Base-by-base conservation (phyloP, 1,140 invertebrate species). In the Papilio glaucus region DNA sequence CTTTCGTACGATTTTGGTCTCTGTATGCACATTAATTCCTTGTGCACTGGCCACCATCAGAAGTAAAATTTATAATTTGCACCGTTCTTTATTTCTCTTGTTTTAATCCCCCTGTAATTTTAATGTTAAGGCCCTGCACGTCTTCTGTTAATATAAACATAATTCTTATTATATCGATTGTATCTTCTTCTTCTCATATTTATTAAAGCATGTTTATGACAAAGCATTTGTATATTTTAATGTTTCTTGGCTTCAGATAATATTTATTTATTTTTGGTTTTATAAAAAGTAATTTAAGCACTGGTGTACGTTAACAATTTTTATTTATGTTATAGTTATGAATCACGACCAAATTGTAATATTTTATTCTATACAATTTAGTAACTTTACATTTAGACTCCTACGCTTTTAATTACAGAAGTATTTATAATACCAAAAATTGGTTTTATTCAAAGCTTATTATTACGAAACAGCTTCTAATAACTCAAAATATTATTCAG, bases 311-410 rank as follows among this genome's bases (percentile, higher is more conserved):
- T 49, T 75, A 67, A 73, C 57, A 63, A 57, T 78, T 65, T 63
- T 74, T 57, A 71, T 78, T 74, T 77, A 62, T 76, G 42, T 77
- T 76, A 62, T 73, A 60, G 67, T 74, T 79, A 81, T 82, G 79
- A 86, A 89, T 90, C 88, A 91, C 88, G 89, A 91, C 88, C 89
- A 85, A 90, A 91, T 86, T 91, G 89, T 87, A 84, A 80, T 82
- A 81, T 84, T 82, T 86, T 79, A 79, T 71, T 77, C 73, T 74
- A 76, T 45, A 13, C 24, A 42, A 29, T 65, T n/a, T 45, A 68
- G 21, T 68, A 15, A 68, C 38, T 68, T 12, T 57, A 21, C 37
- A 63, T 72, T 71, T 57, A 7, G 49, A 21, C 60, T 49, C 45
- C 8, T 57, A 73, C 67, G 62, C 41, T 24, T 49, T 63, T 26